Evolutionary conservation across 2,797 vertebrate species (phyloP).

Genomic region (Phoebastria nigripes): DNA sequence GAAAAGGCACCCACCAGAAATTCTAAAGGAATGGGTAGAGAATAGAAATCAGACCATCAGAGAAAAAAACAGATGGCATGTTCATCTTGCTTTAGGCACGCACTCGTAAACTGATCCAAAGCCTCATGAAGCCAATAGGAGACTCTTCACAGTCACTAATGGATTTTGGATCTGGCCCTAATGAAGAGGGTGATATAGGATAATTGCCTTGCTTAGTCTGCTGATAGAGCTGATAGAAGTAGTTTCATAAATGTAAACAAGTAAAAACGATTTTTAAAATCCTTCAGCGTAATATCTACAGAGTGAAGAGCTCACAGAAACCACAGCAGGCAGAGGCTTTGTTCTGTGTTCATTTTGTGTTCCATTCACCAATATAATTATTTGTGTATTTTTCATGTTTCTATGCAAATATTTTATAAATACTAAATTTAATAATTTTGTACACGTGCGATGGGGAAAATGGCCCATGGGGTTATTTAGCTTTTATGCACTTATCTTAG

Average conservation of each 20-base stretch:
- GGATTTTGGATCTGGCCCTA: constrained; percentile 6
- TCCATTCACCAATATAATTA: background rate
- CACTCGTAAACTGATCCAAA: background rate
- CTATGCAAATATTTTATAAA: background rate
- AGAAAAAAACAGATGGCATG: background rate
- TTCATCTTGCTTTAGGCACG: constrained; percentile 3
- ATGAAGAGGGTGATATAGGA: background rate
- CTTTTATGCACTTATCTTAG: background rate
- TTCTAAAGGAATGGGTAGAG: background rate
- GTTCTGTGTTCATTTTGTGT: background rate
- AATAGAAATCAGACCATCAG: background rate
- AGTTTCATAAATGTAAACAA: background rate
- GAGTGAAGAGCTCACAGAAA: background rate
- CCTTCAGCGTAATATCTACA: background rate
- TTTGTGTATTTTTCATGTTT: background rate
- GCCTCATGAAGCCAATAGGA: background rate
- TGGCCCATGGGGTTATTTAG: background rate
- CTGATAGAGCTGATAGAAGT: background rate
- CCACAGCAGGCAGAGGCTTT: background rate
- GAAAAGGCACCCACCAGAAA: background rate
- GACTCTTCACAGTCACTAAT: background rate
- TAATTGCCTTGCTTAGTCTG: background rate
- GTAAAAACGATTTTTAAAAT: background rate
- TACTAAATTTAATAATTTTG: background rate
- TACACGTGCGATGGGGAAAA: background rate